Base-by-base conservation (phyloP, 1,140 invertebrate genomes). In the Drosophila sp. region DNA sequence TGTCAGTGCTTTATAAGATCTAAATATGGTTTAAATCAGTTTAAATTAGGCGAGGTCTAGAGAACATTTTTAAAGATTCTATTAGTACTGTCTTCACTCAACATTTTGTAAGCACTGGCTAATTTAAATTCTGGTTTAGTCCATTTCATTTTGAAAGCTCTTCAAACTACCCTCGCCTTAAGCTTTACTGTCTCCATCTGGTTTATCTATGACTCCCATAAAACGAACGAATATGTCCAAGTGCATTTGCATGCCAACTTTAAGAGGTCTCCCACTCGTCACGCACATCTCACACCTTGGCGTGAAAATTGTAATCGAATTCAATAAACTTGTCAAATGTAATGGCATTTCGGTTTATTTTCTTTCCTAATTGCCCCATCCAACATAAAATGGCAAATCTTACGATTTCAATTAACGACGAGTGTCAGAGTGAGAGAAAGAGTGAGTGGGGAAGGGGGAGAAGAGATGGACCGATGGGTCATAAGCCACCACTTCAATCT, bases 271-370 rank as follows among this genome's bases (percentile, higher is more conserved):
- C 54, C 33, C 41, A 23, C 5, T 44, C 30, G 67, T 66, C 35
- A 60, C 57, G 56, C 73, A 83, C 75, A 82, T 66, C 69, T 84
- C 76, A 72, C 54, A 68, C 68, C 50, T 60, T 62, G 80, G 84
- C 89, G 84, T 89, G 84, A 89, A 89, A 89, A 89, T 84, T 79
- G 69, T 84, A 84, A 90, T 90, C 75, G 80, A 90, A 80, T 84
- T 80, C 84, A 89, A 89, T 89, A 89, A 89, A 87, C 68, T 89
- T 87, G 84, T 87, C 69, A 32, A 56, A 61, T 61, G 50, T 71
- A 50, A 79, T 76, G 58, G 61, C 33, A 79, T 72, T 78, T 66
- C 60, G 58, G 61, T 44, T 72, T 66, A 38, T 65, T 54, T 50
- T 50, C 44, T 50, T 30, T 63, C 54, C 76, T 83, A 87, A 87